Evolutionary conservation across 2,888 invertebrate species (phyloP), one percentile per base, ranked within the genome.

Genomic region (Sclerodermus sp.): DNA sequence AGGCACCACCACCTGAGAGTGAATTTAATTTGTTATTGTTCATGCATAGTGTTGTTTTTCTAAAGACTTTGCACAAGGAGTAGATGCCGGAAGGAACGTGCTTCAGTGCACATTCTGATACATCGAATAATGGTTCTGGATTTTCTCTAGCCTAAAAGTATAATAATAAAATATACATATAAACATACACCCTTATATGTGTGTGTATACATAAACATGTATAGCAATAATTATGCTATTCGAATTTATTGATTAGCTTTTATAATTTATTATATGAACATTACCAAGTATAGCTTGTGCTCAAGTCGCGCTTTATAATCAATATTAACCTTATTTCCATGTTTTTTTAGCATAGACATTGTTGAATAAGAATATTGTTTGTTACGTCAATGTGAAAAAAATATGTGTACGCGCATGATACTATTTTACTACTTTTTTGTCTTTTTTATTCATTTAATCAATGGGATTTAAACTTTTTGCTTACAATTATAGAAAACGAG

Each of bases 101-200:
- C 63, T 84, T 84, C 49, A 93, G 79, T 70, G 86, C 85, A 78
- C 93, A 93, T 59, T 87, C 87, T 4, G 91, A 88, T 54, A 93
- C 76, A 78, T 93, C 92, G 77, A 90, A 92, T 53, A 86, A 82
- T 47, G 88, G 86, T 74, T 91, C 92, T 29, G 92, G 93, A 59
- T 87, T 88, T 79, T 92, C 92, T 65, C 85, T 80, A 31, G 87
- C 87, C 87, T 87, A 70, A 49, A 76, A 71, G 49, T 39, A 55
- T 53, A 47, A 45, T 10, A n/a, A 16, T 23, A 13, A 50, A n/a
- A 12, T 12, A 23, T n/a, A n/a, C n/a, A n/a, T n/a, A n/a, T n/a
- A n/a, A 16, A 40, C 12, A 2, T n/a, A n/a, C n/a, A n/a, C n/a
- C n/a, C n/a, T n/a, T n/a, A n/a, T n/a, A n/a, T n/a, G n/a, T n/a